Percentiles rank a stretch among this genome's conserved stretches.
Conservation (phyloP, 2,113 vertebrate genomes). For the Ovis canadensis region DNA sequence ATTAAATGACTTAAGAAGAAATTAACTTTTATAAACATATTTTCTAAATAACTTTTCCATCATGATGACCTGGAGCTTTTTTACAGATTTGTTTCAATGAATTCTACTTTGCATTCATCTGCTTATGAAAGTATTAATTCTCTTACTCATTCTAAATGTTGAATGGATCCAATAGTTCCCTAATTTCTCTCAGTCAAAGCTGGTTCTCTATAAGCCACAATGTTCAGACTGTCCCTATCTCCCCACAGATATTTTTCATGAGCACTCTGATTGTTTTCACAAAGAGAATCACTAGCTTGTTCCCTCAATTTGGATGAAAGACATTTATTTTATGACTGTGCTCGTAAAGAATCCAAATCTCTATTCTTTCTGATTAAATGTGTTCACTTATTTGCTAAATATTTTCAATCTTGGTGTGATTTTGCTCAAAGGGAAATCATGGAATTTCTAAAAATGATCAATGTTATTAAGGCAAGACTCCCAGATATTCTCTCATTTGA, state of each 20-base stretch:
- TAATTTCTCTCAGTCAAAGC: neutral
- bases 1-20: neutral
- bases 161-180: neutral
- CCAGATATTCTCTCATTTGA: neutral
- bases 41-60: slow-evolving; percentile 10
- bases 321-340: neutral
- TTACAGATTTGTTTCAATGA: neutral
- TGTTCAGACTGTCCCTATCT: neutral
- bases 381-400: neutral
- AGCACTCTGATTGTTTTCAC: slow-evolving; percentile 1
- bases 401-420: neutral
- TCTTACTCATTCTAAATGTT: neutral
- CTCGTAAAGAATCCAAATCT: neutral
- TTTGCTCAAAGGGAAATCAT: neutral
- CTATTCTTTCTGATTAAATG: neutral
- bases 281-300: neutral
- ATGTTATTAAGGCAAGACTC: neutral
- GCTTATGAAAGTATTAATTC: neutral
- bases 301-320: neutral
- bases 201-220: neutral
- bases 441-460: neutral
- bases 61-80: neutral
- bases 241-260: neutral
- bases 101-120: neutral
- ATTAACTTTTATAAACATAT: neutral